Evolutionary conservation across 2,797 vertebrate species (phyloP).

Genomic region (Corythornis leucogaster): DNA sequence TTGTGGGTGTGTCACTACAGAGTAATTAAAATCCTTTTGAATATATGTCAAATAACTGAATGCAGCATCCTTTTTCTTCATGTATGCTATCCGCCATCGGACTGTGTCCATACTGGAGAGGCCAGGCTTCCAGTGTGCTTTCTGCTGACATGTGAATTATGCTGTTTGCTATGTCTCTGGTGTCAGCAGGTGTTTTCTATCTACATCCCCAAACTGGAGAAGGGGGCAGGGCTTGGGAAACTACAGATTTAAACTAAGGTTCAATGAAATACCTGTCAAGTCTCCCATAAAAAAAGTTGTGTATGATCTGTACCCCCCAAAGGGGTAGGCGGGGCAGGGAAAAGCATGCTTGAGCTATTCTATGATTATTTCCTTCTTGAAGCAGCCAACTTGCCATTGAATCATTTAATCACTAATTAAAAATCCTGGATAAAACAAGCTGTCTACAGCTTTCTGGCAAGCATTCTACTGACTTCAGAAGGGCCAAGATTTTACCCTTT

Average conservation of each 20-base stretch:
- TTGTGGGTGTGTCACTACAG: background rate
- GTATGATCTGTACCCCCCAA: slow-evolving; percentile 35
- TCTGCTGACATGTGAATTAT: background rate
- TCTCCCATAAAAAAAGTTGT: background rate
- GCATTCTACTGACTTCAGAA: background rate
- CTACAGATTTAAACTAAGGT: background rate
- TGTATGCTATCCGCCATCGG: background rate
- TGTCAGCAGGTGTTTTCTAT: slow-evolving; percentile 51
- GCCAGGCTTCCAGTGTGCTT: background rate
- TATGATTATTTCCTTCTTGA: background rate
- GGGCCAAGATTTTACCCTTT: slow-evolving; percentile 51
- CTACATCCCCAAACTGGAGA: slow-evolving; percentile 28
- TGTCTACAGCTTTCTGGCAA: slow-evolving; percentile 51
- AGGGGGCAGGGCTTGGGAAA: slow-evolving; percentile 18
- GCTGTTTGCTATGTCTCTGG: background rate
- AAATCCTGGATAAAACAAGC: slow-evolving; percentile 47
- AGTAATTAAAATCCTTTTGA: background rate
- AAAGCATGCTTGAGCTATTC: slow-evolving; percentile 28
- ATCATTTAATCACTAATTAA: slow-evolving; percentile 62
- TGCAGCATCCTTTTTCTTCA: background rate
- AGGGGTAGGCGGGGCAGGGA: slow-evolving; percentile 23
- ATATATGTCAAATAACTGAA: background rate
- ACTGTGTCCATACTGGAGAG: background rate
- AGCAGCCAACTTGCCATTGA: slow-evolving; percentile 46
- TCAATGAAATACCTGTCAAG: slow-evolving; percentile 51